Evolutionary conservation across 2,888 invertebrate genomes (phyloP).

Genomic region (Nematopogon swammerdamellus): DNA sequence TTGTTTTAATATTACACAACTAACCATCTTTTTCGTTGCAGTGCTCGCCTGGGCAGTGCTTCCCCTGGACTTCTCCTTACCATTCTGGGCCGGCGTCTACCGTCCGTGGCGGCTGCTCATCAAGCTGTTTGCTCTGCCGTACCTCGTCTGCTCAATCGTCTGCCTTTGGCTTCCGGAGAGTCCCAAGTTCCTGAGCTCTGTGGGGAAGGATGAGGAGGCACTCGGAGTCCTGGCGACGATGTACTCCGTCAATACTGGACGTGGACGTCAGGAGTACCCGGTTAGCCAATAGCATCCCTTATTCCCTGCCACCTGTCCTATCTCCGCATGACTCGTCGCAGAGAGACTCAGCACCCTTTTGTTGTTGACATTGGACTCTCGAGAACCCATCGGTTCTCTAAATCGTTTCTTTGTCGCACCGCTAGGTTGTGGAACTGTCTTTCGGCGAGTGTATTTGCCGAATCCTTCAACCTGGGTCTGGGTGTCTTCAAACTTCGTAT

Average conservation of each 20-base stretch:
- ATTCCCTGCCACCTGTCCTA: no score
- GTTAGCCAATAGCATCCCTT: no score
- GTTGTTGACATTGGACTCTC: no score
- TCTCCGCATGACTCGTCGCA: no score
- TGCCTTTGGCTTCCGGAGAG: slow-evolving; percentile 59
- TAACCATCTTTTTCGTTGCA: slow-evolving; percentile 13
- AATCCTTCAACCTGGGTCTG: no score
- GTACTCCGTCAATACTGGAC: neutral
- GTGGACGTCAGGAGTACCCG: neutral
- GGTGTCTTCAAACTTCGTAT: no score
- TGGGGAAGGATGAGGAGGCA: slow-evolving; percentile 48
- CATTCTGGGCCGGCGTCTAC: slow-evolving; percentile 30
- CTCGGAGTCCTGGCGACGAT: slow-evolving; percentile 18
- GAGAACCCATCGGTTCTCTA: no score
- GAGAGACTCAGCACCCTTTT: no score
- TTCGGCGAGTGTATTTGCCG: no score
- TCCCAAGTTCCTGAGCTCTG: slow-evolving; percentile 61
- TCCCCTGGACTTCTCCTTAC: slow-evolving; percentile 31
- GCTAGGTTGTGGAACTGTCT: no score
- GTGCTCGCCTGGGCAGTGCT: slow-evolving; percentile 57
- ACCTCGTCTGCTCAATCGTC: slow-evolving; percentile 46
- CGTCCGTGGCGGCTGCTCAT: slow-evolving; percentile 66
- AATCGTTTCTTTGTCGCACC: no score
- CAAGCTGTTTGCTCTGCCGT: slow-evolving; percentile 51
- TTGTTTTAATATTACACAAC: no score